Evolutionary conservation across 2,113 vertebrate genomes (phyloP), one percentile per base, ranked within the genome.

Genomic region (Ailurus styani): DNA sequence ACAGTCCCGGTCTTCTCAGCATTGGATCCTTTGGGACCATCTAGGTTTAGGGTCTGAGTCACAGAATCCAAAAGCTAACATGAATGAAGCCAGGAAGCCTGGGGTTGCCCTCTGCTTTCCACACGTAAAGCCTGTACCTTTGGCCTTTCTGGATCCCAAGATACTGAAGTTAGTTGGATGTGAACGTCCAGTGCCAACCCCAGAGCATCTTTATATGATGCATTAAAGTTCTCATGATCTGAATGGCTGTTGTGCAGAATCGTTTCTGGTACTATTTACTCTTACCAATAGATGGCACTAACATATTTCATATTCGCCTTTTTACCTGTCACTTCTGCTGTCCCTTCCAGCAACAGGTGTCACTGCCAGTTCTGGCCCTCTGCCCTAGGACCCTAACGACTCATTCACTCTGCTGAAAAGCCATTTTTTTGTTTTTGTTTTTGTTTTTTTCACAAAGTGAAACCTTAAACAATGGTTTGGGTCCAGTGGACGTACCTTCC

Each of bases 261-360:
- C 1, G 1, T 37, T 90, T 47, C 40, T 91, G 70, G 88, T 54
- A 57, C n/a, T 72, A 62, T 77, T 96, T 86, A 40, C 52, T 97
- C 45, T 90, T 89, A 78, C 83, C 83, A 81, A 50, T 89, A 95
- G 93, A 81, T 82, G 95, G 70, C 93, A 37, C 93, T 95, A 52
- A 77, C 50, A 66, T 73, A 42, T 85, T 73, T 92, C 70, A 15
- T 42, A 12, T 31, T 91, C 45, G 68, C 47, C 54, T 45, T 68
- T 75, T 25, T 14, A 17, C 54, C 29, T 52, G 29, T 57, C 13
- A 25, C 8, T 13, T n/a, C 31, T 42, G 7, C n/a, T 18, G 37
- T 40, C 11, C 5, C 40, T 34, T 34, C 37, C 37, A 7, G 75
- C 20, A 21, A 15, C 10, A 14, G 1, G 2, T 18, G 45, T 47